Conservation (phyloP, 1,140 invertebrate species). For the Dinoponera quadriceps region DNA sequence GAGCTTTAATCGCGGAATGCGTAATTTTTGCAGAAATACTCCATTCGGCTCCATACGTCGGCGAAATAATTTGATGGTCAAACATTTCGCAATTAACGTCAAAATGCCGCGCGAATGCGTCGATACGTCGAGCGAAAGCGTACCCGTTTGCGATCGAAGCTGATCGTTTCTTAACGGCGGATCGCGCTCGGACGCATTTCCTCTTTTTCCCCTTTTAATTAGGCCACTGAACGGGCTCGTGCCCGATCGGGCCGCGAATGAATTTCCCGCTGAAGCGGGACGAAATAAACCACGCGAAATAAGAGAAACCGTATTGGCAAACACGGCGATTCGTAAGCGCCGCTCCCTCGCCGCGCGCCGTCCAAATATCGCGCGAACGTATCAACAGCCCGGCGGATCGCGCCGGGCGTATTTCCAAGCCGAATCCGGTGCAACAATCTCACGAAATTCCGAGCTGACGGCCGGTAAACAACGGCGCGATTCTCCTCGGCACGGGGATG, state of each 20-base stretch:
- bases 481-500: neutral
- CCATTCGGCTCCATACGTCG: neutral
- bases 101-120: neutral
- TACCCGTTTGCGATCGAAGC: too few relatives aligned
- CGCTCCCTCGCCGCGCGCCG: neutral
- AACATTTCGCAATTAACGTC: conserved; percentile 14
- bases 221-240: neutral
- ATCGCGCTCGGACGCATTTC: neutral
- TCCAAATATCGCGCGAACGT: conserved; percentile 32
- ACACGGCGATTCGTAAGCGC: neutral
- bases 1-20: neutral
- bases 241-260: neutral
- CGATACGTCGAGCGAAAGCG: too few relatives aligned
- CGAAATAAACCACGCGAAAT: neutral
- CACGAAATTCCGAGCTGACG: conserved; percentile 41
- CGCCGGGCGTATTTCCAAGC: conserved; percentile 24
- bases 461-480: conserved; percentile 21
- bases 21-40: neutral
- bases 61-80: conserved; percentile 3
- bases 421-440: conserved; percentile 31
- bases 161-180: too few relatives aligned
- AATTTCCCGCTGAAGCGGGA: neutral
- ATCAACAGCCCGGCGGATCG: conserved; percentile 30
- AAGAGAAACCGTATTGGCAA: neutral
- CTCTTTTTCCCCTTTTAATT: too few relatives aligned